These are phyloP conservation scores for Hymenopus coronatus DNA, from an alignment of 2,888 invertebrate genomes.

Conservation along the genomic window DNA sequence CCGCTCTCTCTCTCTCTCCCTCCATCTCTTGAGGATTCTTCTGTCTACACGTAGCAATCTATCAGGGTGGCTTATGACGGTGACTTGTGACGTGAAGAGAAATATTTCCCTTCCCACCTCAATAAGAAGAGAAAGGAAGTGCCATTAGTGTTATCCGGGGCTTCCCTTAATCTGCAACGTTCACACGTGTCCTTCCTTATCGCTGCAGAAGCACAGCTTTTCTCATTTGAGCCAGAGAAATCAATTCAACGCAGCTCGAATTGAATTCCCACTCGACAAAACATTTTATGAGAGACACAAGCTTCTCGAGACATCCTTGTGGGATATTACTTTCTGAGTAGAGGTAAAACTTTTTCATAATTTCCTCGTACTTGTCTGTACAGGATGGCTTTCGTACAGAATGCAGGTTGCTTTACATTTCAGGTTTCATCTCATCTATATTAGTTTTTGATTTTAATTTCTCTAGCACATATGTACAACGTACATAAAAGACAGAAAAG, in stretches of 20 bases:
- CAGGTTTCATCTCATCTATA: too few species aligned
- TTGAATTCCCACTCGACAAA: neutral
- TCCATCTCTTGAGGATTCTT: slow-evolving; percentile 5
- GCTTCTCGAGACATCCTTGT: neutral
- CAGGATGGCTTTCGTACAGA: too few species aligned
- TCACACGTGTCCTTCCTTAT: neutral
- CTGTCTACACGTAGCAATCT: slow-evolving; percentile 9
- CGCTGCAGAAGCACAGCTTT: neutral
- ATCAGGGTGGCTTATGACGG: slow-evolving; percentile 13
- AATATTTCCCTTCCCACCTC: slow-evolving; percentile 9
- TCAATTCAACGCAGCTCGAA: neutral
- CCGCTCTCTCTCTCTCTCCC: neutral
- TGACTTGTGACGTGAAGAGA: slow-evolving; percentile 1
- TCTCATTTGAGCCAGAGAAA: neutral
- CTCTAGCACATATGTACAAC: too few species aligned
- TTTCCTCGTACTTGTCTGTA: neutral
- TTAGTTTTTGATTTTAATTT: too few species aligned
- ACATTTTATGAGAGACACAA: neutral
- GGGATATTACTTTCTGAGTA: neutral
- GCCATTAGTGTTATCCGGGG: slow-evolving; percentile 16
- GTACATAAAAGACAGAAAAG: too few species aligned
- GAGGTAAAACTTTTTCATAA: neutral
- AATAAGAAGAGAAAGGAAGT: slow-evolving; percentile 5
- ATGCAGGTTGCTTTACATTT: too few species aligned
- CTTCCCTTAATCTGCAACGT: neutral